These are phyloP conservation scores for Gastracanthus pulcherrimus DNA, from an alignment of 2,888 invertebrate genomes.

Conservation along the genomic window DNA sequence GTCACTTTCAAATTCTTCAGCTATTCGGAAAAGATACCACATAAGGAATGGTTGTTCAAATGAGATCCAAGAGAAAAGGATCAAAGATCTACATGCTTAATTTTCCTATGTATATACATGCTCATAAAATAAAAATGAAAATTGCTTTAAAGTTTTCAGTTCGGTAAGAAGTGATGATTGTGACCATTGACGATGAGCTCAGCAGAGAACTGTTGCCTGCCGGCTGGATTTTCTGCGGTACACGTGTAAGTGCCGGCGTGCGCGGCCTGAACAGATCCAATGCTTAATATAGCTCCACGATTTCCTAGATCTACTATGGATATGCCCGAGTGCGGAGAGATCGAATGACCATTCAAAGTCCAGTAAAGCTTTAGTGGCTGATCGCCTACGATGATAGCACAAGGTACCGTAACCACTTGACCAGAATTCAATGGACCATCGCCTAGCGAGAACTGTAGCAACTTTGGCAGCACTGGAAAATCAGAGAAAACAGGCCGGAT, in stretches of 20 bases:
- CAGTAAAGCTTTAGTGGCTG: conserved; percentile 83
- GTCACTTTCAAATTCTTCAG: no score
- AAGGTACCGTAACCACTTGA: conserved; percentile 81
- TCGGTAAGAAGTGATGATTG: conserved; percentile 59
- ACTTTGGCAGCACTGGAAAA: conserved; percentile 75
- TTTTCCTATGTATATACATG: no score
- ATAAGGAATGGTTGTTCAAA: not conserved
- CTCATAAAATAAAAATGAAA: conserved; percentile 8
- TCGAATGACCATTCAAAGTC: conserved; percentile 78
- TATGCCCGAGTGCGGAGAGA: conserved; percentile 78
- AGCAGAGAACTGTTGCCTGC: conserved; percentile 79
- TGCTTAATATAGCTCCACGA: conserved; percentile 82
- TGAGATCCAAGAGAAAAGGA: not conserved
- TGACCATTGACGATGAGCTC: conserved; percentile 80
- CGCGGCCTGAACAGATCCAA: conserved; percentile 79
- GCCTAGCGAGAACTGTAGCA: conserved; percentile 80
- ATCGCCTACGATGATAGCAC: conserved; percentile 83
- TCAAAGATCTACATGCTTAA: no score
- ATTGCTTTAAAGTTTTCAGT: not conserved
- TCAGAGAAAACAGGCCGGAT: conserved; percentile 12
- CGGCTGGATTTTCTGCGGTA: conserved; percentile 80
- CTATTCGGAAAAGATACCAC: not conserved
- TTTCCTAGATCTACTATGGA: conserved; percentile 81
- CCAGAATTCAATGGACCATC: conserved; percentile 82
- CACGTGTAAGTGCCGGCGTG: conserved; percentile 83